Base-by-base conservation (phyloP, 2,888 invertebrate genomes). In the Crossocerus cetratus region DNA sequence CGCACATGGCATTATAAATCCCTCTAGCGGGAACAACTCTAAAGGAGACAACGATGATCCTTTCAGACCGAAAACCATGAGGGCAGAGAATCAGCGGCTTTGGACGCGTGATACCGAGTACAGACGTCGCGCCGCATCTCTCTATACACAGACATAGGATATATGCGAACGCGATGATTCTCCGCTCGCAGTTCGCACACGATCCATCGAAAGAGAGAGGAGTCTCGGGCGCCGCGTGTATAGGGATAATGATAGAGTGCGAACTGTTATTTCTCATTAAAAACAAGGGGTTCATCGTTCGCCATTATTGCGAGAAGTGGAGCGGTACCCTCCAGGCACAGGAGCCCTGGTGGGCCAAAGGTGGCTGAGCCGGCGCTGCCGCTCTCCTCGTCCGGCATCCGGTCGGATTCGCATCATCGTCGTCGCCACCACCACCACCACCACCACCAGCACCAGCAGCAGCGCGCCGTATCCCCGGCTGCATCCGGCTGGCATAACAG, bases 281-380 rank as follows among this genome's bases (percentile, higher is more conserved):
- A 90, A 90, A 88, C 88, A 88, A 88, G 87, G 86, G 88, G 86
- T 87, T 87, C 88, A 88, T 88, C 86, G 88, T 85, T 83, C 84
- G 85, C 83, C 82, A 86, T 89, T 89, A 88, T 88, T 84, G 82
- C 82, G 87, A 81, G 86, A 89, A 88, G 86, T 87, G 81, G 70
- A 71, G 65, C 76, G 32, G 32, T 32, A 32, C 32, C 32, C 32
- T 32, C 32, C 32, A 32, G 32, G 32, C 32, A 32, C 32, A 32
- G 32, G 32, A 32, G 32, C 32, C 21, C 14, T 49, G 49, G 16
- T 32, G 32, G 32, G 32, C 32, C 32, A 32, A 32, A 32, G 32
- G 32, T 32, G 32, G 32, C 32, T 32, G 32, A 32, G 32, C 32
- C 1, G 11, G 8, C 32, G 32, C 32, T 32, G 32, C 32, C 11